Conservation (phyloP, 1,140 invertebrate genomes). For the Halesus radiatus region DNA sequence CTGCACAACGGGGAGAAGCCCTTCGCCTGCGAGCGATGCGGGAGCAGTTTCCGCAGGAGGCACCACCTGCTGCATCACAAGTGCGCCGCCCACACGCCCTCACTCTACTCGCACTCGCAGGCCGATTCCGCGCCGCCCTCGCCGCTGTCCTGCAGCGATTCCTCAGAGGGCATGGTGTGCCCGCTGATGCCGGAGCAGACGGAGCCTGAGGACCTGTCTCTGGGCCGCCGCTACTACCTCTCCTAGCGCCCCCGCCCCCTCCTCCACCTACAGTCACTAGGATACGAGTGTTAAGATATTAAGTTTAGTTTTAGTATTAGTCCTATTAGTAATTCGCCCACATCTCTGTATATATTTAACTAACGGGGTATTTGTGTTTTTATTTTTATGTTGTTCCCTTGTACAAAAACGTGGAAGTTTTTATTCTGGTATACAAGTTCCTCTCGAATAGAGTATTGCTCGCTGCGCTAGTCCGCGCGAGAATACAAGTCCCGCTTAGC, state of each 20-base stretch:
- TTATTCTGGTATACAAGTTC: constrained; percentile 70
- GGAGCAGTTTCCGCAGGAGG: constrained; percentile 82
- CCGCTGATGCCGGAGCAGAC: constrained; percentile 83
- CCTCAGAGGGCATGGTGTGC: constrained; percentile 58
- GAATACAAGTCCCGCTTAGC: constrained; percentile 43
- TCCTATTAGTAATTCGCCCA: constrained; percentile 23
- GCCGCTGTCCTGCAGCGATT: constrained; percentile 62
- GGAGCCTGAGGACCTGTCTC: constrained; percentile 86
- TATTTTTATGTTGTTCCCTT: constrained; percentile 50
- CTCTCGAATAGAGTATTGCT: constrained; percentile 65
- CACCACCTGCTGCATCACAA: constrained; percentile 91
- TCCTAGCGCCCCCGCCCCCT: constrained; percentile 25
- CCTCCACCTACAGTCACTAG: constrained; percentile 3
- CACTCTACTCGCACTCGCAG: constrained; percentile 40
- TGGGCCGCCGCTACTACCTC: constrained; percentile 61
- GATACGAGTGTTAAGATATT: constrained; percentile 11
- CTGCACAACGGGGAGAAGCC: constrained; percentile 93
- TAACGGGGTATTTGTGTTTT: constrained; percentile 32
- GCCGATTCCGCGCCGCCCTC: constrained; percentile 63
- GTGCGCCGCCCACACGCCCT: constrained; percentile 69
- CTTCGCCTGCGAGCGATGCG: constrained; percentile 84
- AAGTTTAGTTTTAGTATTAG: constrained; percentile 7
- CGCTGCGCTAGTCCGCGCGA: constrained; percentile 54
- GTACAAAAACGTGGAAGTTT: constrained; percentile 51
- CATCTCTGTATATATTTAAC: constrained; percentile 26